phyloP scores from a whole-genome alignment of 2,113 vertebrate genomes.

The Anolis carolinensis region DNA sequence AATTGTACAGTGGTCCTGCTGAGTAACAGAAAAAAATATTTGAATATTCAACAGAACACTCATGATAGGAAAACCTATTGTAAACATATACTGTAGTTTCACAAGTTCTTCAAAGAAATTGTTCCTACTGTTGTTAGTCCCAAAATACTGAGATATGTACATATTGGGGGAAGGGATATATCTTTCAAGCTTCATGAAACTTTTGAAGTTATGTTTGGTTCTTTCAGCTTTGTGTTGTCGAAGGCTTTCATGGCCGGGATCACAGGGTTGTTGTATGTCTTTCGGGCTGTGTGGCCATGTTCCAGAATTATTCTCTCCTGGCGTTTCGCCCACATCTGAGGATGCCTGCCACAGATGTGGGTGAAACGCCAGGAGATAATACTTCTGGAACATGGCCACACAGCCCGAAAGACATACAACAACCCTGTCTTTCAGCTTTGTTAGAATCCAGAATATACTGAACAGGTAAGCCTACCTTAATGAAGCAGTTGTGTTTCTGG shows the following conservation, averaged over 20 bases:
- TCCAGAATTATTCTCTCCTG: no score
- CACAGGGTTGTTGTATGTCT: no score
- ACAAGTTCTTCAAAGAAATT: slow-evolving; percentile 6
- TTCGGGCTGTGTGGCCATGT: no score
- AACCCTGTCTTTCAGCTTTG: no score
- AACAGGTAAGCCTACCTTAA: neutral
- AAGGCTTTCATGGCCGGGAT: no score
- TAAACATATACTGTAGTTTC: slow-evolving; percentile 15
- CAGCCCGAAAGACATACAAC: no score
- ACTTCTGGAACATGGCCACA: no score
- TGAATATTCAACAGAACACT: slow-evolving; percentile 67
- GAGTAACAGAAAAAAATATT: neutral
- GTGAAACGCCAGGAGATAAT: no score
- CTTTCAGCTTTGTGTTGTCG: neutral
- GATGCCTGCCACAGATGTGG: no score
- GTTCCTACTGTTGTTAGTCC: neutral
- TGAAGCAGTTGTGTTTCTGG: neutral
- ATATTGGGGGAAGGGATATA: neutral
- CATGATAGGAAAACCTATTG: slow-evolving; percentile 53
- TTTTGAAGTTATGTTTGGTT: neutral
- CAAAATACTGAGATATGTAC: neutral
- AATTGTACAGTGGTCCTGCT: slow-evolving; percentile 32
- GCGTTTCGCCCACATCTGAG: no score
- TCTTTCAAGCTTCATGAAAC: neutral
- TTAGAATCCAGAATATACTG: neutral